Percentiles rank a stretch among this genome's conserved stretches.
phyloP scores from a whole-genome alignment of 2,797 vertebrate genomes.

The Percopsis omiscomaycus region DNA sequence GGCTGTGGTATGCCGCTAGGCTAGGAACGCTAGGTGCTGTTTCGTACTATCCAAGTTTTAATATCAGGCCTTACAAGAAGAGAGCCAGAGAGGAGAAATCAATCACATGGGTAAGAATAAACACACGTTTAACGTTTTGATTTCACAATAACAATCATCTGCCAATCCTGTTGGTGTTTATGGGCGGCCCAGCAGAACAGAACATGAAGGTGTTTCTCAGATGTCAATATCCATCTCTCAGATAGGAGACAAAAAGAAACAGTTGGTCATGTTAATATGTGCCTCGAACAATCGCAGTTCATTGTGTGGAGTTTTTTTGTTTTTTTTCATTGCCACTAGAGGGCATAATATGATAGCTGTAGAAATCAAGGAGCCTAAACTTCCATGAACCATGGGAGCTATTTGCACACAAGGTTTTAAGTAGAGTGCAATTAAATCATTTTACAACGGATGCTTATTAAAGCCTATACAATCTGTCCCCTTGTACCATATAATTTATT shows the following conservation, averaged over 20 bases:
- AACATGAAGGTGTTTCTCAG: constrained; percentile 44
- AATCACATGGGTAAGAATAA: too few species aligned
- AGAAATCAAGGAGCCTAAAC: too few species aligned
- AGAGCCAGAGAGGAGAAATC: neutral
- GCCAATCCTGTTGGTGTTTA: constrained; percentile 8
- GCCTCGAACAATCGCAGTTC: constrained; percentile 27
- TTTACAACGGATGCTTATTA: neutral
- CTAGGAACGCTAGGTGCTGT: too few species aligned
- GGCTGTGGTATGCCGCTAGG: constrained; percentile 2
- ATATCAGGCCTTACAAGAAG: constrained; percentile 7
- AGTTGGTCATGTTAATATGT: constrained; percentile 31
- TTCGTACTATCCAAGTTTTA: neutral
- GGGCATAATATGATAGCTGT: constrained; percentile 53
- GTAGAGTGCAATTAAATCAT: constrained; percentile 38
- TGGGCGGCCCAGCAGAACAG: constrained; percentile 48
- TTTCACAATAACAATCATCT: too few species aligned
- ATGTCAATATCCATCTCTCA: constrained; percentile 49
- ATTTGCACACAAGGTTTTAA: constrained; percentile 18
- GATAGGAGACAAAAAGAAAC: constrained; percentile 27
- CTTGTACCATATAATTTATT: neutral
- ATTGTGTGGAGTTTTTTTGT: constrained; percentile 38
- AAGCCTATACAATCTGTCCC: neutral
- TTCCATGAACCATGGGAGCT: neutral
- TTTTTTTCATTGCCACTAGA: constrained; percentile 58
- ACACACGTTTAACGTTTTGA: too few species aligned